Evolutionary conservation across 2,797 vertebrate species (phyloP), one percentile per base, ranked within the genome.

Genomic region (Myotis pilosus): DNA sequence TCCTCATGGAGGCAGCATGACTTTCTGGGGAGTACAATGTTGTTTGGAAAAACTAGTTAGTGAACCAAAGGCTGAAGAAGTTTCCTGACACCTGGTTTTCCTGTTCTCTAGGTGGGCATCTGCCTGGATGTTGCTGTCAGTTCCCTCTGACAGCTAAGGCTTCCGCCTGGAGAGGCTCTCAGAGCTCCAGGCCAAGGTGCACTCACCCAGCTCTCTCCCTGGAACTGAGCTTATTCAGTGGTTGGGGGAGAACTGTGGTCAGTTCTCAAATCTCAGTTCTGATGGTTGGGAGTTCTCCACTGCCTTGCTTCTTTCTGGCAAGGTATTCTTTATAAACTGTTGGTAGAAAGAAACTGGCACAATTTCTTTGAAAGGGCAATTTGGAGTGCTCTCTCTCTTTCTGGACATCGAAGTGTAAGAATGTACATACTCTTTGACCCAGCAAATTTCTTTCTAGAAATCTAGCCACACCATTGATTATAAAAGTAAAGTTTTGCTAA

Each of bases 371-470:
- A 82, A 92, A 91, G 44, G 17, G 30, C 36, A 89, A 66, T 62
- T 33, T 69, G 89, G 55, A 19, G 5, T 3, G 16, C 44, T 38
- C n/a, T 81, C 30, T 60, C 60, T 53, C 33, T 74, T 30, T 60
- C 41, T 75, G 75, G 51, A 62, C 44, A 87, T 44, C 13, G 76
- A 81, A 95, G 16, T 20, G 41, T 89, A 66, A 79, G 36, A 91
- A 81, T 74, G 57, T 28, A 80, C 41, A 20, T 62, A 66, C 44
- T 90, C 22, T 85, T 75, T 79, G 85, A 84, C 20, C 17, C 30
- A 51, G 49, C 5, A 66, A 95, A 80, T 22, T 62, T 38, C 71
- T 91, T 92, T 89, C 68, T 72, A 93, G 86, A 20, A 92, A 79
- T 53, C 23, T 25, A 22, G 36, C 41, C 28, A 30, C 28, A 30